Base-by-base conservation (phyloP, 2,888 invertebrate genomes). In the Amphipyra berbera region DNA sequence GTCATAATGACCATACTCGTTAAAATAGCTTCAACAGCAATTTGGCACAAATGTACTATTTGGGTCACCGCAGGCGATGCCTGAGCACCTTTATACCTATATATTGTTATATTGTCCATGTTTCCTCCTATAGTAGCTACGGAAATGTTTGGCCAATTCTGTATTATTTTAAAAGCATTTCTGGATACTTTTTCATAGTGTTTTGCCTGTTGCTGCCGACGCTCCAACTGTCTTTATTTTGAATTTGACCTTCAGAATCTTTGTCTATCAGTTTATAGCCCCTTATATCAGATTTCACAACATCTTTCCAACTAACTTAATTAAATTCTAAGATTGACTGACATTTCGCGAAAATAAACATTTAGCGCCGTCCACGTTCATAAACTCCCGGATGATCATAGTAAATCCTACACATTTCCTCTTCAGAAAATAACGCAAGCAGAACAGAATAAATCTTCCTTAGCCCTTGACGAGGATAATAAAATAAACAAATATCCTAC, bases 401-500 rank as follows among this genome's bases (percentile, higher is more conserved):
- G 55, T 74, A 63, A 74, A 75, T 75, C 65, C 75, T 56, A 10
- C 55, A 73, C 52, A 60, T 67, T 79, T 71, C 58, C 52, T 59
- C 53, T 48, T 47, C 61, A 66, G 49, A 49, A 41, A 62, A 63
- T 60, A 73, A 53, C 63, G 47, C 45, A 59, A 61, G 48, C 13
- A 62, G 60, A 64, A 58, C 54, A 55, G 50, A 59, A 68, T 78
- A 78, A 80, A 80, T 79, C 73, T 73, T 56, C 58, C 56, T 73
- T 75, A 63, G 69, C 44, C 61, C 61, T 68, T 70, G 70, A 76
- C 64, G 62, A 70, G 72, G 63, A 79, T 68, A 81, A 74, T 70
- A 67, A 76, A 79, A 78, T 74, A 78, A 73, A 80, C 73, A 80
- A 74, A 74, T 77, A 73, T 50, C 58, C 58, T 54, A 63, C 72